Evolutionary conservation across 2,888 invertebrate genomes (phyloP).

Genomic region (Lithophane semibrunnea): DNA sequence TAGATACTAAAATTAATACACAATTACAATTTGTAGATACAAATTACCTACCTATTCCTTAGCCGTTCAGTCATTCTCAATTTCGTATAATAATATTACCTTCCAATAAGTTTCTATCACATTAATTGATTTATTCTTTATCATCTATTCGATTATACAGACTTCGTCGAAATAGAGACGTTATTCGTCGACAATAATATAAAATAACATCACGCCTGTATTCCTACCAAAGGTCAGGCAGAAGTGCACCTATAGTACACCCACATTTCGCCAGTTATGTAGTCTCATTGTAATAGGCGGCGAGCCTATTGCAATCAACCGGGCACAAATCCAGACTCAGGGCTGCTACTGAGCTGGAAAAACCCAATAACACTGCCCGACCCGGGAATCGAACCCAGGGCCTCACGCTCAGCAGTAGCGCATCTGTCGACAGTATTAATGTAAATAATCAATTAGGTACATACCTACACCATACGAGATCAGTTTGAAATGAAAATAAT

Average conservation of each 20-base stretch:
- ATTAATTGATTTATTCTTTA: slow-evolving; percentile 38
- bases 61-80: slow-evolving; percentile 56
- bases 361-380: neutral
- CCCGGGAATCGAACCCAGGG: neutral
- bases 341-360: neutral
- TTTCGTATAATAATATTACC: slow-evolving; percentile 47
- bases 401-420: neutral
- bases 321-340: neutral
- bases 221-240: too few species aligned
- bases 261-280: neutral
- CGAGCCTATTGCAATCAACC: neutral
- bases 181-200: neutral
- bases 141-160: slow-evolving; percentile 13
- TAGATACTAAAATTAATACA: slow-evolving; percentile 44
- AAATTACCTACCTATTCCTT: slow-evolving; percentile 23
- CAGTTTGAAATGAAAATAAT: neutral
- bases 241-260: too few species aligned
- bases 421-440: neutral
- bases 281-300: neutral
- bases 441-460: neutral
- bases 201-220: neutral
- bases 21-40: neutral
- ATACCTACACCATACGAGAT: neutral
- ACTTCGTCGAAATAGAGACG: slow-evolving; percentile 4
- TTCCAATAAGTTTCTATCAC: slow-evolving; percentile 47